These are phyloP conservation scores for Prionailurus bengalensis DNA, from an alignment of 2,113 vertebrate genomes.

Conservation along the genomic window DNA sequence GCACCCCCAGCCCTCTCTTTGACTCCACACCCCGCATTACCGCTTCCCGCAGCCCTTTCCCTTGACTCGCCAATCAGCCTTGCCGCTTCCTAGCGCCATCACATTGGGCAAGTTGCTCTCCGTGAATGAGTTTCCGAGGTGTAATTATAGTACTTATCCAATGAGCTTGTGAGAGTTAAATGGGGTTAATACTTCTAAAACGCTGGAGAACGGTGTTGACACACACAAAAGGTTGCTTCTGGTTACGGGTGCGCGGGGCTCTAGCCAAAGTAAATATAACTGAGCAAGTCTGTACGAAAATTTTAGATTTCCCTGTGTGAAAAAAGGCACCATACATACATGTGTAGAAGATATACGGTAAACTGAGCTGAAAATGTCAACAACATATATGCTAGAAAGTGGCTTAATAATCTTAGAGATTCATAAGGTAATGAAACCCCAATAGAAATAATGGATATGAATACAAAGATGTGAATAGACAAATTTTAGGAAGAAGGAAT, in stretches of 20 bases:
- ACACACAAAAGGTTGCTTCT: neutral
- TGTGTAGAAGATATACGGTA: neutral
- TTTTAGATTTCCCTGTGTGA: neutral
- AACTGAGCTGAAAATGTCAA: neutral
- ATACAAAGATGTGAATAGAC: neutral
- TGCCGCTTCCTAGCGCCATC: neutral
- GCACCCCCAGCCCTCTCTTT: too few relatives aligned
- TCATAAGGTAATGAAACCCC: neutral
- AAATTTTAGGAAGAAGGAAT: neutral
- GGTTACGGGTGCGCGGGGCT: neutral
- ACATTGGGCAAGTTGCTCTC: neutral
- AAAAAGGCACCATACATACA: neutral
- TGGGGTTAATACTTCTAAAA: neutral
- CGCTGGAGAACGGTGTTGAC: neutral
- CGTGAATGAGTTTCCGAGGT: neutral
- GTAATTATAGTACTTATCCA: neutral
- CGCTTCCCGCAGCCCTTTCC: neutral
- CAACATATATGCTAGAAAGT: neutral
- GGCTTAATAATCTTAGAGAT: neutral
- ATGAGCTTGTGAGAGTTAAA: neutral
- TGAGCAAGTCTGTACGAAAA: neutral
- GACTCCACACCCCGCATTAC: neutral
- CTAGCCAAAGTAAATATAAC: neutral
- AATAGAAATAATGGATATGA: neutral
- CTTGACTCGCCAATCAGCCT: neutral